These are phyloP conservation scores for Pantherophis guttatus DNA, from an alignment of 2,113 vertebrate genomes.

Conservation along the genomic window DNA sequence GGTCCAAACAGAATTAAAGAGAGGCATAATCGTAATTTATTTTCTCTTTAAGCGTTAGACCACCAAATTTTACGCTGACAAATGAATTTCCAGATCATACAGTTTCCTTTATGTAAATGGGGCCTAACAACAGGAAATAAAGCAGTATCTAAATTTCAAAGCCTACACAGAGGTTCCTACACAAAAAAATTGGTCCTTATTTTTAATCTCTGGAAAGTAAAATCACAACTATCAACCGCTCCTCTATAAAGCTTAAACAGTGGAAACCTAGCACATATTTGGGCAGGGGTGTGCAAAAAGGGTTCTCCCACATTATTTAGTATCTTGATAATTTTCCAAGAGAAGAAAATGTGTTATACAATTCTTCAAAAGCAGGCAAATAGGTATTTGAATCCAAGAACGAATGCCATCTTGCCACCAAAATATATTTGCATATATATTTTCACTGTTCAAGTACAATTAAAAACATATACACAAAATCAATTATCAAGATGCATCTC, in stretches of 20 bases:
- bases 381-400: not conserved
- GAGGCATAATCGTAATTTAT: not conserved
- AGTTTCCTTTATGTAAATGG: not conserved
- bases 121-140: not conserved
- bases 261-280: not conserved
- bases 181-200: too few relatives aligned
- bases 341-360: not conserved
- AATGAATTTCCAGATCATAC: not conserved
- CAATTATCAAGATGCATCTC: not conserved
- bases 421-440: not conserved
- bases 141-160: not conserved
- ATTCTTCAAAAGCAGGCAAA: not conserved
- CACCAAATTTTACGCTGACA: not conserved
- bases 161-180: not conserved
- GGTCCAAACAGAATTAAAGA: not conserved
- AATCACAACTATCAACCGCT: not conserved
- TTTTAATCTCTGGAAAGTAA: not conserved
- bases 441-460: not conserved
- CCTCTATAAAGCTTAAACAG: not conserved
- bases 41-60: not conserved
- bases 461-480: not conserved
- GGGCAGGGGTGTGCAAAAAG: not conserved
- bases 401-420: not conserved
- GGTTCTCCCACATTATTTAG: not conserved
- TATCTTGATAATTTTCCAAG: not conserved